These are phyloP conservation scores for Sebastes trivittatus DNA, from an alignment of 2,797 vertebrate species.

Conservation along the genomic window DNA sequence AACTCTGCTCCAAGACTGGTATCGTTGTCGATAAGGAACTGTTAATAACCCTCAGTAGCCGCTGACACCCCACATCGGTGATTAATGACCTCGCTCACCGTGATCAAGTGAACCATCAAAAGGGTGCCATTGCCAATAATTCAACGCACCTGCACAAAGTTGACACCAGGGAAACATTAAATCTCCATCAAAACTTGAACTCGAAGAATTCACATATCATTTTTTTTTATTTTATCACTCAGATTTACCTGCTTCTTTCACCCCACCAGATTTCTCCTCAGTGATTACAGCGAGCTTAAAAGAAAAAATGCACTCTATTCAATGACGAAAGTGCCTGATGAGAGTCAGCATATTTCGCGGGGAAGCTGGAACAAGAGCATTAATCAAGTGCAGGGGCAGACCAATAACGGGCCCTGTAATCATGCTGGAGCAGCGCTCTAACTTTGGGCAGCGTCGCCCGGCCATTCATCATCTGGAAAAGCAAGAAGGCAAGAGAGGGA, in stretches of 20 bases:
- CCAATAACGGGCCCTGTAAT: constrained; percentile 83
- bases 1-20: constrained; percentile 64
- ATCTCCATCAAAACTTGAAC: constrained; percentile 32
- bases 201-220: constrained; percentile 28
- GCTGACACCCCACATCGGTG: constrained; percentile 71
- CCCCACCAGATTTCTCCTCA: constrained; percentile 35
- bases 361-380: constrained; percentile 74
- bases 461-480: constrained; percentile 80
- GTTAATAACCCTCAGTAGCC: constrained; percentile 61
- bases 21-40: constrained; percentile 63
- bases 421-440: constrained; percentile 75
- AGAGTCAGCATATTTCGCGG: constrained; percentile 80
- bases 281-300: constrained; percentile 56
- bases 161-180: constrained; percentile 35
- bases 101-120: constrained; percentile 75
- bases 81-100: constrained; percentile 80
- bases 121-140: constrained; percentile 44
- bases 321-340: constrained; percentile 72
- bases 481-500: constrained; percentile 65
- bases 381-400: constrained; percentile 82
- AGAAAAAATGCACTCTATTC: constrained; percentile 68
- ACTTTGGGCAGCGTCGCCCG: constrained; percentile 66
- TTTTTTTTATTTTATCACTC: constrained; percentile 53
- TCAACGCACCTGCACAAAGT: constrained; percentile 14
- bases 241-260: constrained; percentile 33